phyloP scores from a whole-genome alignment of 2,113 vertebrate genomes.

The pig (Sus scrofa) region DNA sequence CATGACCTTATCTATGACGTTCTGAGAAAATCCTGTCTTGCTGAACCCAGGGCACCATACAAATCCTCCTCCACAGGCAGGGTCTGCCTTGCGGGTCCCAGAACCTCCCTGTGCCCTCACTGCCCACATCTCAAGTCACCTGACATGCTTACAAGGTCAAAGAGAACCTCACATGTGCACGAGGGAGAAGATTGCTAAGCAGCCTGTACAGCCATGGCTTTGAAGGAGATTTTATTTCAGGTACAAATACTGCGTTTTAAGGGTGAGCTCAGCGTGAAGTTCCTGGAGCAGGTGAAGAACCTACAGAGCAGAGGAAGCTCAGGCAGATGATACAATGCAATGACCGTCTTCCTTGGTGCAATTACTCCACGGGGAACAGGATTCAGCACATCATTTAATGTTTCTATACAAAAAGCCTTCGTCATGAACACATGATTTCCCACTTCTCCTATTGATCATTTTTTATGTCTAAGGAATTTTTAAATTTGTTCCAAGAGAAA shows the following conservation, averaged over 20 bases:
- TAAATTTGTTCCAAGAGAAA: not conserved
- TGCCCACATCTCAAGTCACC: not conserved
- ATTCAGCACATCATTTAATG: too few relatives aligned
- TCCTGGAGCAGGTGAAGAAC: not conserved
- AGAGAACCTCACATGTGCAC: not conserved
- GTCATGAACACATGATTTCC: too few relatives aligned
- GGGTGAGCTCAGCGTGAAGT: not conserved
- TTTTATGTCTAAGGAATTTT: not conserved
- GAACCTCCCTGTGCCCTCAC: not conserved
- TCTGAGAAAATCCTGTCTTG: not conserved
- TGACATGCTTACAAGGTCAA: not conserved
- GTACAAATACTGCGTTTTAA: too few relatives aligned
- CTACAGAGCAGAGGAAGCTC: too few relatives aligned
- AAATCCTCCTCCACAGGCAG: not conserved
- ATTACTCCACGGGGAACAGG: too few relatives aligned
- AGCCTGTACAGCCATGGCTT: too few relatives aligned
- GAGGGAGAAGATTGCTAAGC: not conserved
- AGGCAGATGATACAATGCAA: too few relatives aligned
- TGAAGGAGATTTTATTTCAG: not conserved
- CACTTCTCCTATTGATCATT: too few relatives aligned
- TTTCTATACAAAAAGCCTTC: too few relatives aligned
- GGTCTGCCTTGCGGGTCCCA: not conserved
- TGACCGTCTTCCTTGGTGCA: too few relatives aligned
- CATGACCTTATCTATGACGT: not conserved
- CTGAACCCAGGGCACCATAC: accelerated